phyloP scores from a whole-genome alignment of 2,113 vertebrate species.

The Pterophyllum scalare region DNA sequence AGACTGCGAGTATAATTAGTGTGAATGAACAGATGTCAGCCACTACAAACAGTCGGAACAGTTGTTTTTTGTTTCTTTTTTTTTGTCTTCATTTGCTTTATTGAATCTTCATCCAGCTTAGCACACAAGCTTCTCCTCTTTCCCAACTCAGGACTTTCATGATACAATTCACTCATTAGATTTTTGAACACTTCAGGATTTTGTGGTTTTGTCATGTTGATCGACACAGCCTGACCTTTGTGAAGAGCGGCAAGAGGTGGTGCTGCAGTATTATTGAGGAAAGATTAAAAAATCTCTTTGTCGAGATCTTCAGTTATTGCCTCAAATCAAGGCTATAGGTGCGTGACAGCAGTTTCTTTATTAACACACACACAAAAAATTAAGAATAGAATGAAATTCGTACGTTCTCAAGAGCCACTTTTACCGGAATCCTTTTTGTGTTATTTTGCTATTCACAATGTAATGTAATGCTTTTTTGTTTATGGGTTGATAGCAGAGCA shows the following conservation, averaged over 20 bases:
- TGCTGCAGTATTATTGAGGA: background rate
- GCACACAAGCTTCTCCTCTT: background rate
- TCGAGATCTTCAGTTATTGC: background rate
- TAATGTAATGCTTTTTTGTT: background rate
- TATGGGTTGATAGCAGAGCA: constrained; percentile 5
- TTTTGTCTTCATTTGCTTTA: background rate
- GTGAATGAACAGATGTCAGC: constrained; percentile 19
- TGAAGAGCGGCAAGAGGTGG: background rate
- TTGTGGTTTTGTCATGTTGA: background rate
- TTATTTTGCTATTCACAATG: background rate
- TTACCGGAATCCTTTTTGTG: background rate
- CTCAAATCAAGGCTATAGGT: background rate
- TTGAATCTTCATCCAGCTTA: background rate
- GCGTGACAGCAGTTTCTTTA: no score
- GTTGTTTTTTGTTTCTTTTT: background rate
- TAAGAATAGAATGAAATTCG: background rate
- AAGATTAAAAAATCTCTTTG: background rate
- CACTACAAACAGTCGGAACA: background rate
- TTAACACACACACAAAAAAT: no score
- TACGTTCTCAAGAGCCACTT: background rate
- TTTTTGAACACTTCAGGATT: background rate
- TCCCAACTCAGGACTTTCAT: background rate
- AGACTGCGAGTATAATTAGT: constrained; percentile 7
- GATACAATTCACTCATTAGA: background rate
- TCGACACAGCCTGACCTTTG: background rate